Percentiles rank a stretch among this genome's conserved stretches.
Evolutionary conservation across 1,140 invertebrate species (phyloP).

Genomic region (Trichonephila clavipes): DNA sequence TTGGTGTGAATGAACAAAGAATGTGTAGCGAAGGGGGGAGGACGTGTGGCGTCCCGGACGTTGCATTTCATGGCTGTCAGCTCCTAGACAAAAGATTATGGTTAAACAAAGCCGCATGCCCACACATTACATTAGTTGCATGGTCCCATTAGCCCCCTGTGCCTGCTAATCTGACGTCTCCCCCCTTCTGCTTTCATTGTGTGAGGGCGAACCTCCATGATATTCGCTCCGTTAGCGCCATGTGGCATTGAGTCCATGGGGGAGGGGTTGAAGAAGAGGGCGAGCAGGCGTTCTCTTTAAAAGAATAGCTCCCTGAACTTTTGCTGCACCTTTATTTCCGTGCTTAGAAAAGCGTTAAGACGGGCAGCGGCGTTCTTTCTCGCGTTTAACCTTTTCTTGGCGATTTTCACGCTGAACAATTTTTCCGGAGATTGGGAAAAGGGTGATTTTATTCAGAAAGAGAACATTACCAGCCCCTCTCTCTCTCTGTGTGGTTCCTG

Average conservation of each 20-base stretch:
- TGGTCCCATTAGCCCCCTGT: constrained; percentile 61
- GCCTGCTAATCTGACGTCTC: constrained; percentile 65
- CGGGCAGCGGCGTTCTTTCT: constrained; percentile 19
- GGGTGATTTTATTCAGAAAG: constrained; percentile 47
- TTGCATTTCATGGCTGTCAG: constrained; percentile 74
- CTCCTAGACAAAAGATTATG: constrained; percentile 74
- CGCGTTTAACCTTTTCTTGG: constrained; percentile 63
- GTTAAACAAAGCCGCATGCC: constrained; percentile 74
- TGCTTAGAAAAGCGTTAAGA: constrained; percentile 65
- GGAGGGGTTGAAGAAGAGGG: not conserved
- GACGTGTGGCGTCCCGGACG: constrained; percentile 50
- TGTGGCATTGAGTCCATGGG: constrained; percentile 71
- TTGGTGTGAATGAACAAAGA: constrained; percentile 73
- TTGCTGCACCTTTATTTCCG: constrained; percentile 73
- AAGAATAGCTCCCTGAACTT: constrained; percentile 71
- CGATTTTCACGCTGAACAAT: constrained; percentile 60
- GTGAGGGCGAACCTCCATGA: constrained; percentile 22
- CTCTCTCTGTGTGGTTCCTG: not conserved
- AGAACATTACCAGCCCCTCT: constrained; percentile 4
- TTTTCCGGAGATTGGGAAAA: constrained; percentile 31
- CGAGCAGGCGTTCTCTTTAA: not conserved
- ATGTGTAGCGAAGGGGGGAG: not conserved
- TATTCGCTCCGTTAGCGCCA: constrained; percentile 74
- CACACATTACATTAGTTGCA: constrained; percentile 75
- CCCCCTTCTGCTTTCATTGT: constrained; percentile 50